Evolutionary conservation across 1,140 invertebrate species (phyloP), one percentile per base, ranked within the genome.

Genomic region (Oryzaephilus surinamensis): DNA sequence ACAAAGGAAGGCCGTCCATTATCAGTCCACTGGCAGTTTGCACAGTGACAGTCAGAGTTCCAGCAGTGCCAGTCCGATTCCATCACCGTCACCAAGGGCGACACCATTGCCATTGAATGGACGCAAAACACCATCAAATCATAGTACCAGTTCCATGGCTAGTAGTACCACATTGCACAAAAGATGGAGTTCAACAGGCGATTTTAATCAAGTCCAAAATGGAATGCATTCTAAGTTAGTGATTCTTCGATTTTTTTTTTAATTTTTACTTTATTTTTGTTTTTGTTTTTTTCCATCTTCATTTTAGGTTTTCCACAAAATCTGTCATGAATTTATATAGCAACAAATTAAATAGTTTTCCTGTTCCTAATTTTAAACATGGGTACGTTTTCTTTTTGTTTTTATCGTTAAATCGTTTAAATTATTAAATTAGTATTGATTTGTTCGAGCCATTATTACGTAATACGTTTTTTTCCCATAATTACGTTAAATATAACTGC

Each of bases 41-140:
- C 84, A 89, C 57, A 87, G 83, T 29, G 85, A 87, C 50, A 83
- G 82, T 38, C 82, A 81, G 21, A 86, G 82, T 52, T 87, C 83
- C 19, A 86, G 77, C 48, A 84, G 81, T 36, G 76, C 83, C 27
- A 86, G 83, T 21, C 84, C 84, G 1, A 79, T 84, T 24, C 82
- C 83, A 30, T 86, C 84, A 1, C 84, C 85, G 13, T 84, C 82
- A 26, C 84, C 85, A 2, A 13, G 71, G 80, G 38, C 80, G 38
- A 81, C 78, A 6, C 77, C 79, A 30, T 67, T 77, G 41, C 74
- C 74, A 16, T 51, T 63, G 21, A 63, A 60, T 32, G n/a, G n/a
- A n/a, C 51, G 48, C 32, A 38, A 58, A 26, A 41, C 41, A 8
- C n/a, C 31, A 16, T 32, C 35, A 11, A 32, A 8, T 6, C 8